A percentile compares a stretch with the other conserved stretches of the same genome.
These are phyloP conservation scores for Cotesia chilonis DNA, from an alignment of 1,140 invertebrate genomes.

Conservation along the genomic window DNA sequence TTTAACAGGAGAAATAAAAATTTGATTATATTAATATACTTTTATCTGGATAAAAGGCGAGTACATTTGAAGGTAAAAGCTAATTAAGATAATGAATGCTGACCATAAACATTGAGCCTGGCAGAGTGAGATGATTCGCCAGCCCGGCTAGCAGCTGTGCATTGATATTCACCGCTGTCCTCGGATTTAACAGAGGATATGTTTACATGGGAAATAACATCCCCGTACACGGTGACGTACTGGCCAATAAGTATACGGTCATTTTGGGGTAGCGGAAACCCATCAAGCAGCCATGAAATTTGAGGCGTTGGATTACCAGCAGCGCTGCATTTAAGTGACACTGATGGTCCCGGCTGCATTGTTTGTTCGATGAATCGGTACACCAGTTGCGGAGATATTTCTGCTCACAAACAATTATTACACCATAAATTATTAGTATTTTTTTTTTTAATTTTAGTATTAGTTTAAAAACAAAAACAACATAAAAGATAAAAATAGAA, in stretches of 20 bases:
- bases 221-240: slow-evolving; percentile 74
- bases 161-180: slow-evolving; percentile 78
- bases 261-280: slow-evolving; percentile 68
- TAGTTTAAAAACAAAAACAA: no score
- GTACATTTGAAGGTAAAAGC: neutral
- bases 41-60: no score
- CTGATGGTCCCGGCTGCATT: slow-evolving; percentile 69
- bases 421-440: no score
- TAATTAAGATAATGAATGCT: slow-evolving; percentile 44
- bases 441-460: no score
- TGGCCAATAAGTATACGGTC: slow-evolving; percentile 73
- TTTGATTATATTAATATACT: no score
- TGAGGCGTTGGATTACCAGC: slow-evolving; percentile 74
- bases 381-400: slow-evolving; percentile 67
- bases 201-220: slow-evolving; percentile 79
- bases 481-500: no score
- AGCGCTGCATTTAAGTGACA: slow-evolving; percentile 72
- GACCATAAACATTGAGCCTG: slow-evolving; percentile 75
- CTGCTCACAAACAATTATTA: slow-evolving; percentile 52
- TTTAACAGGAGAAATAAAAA: no score
- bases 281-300: slow-evolving; percentile 69
- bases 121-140: slow-evolving; percentile 71
- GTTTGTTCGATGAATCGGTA: slow-evolving; percentile 71
- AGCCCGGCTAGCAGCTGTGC: slow-evolving; percentile 73
- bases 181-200: slow-evolving; percentile 74